Conservation (phyloP, 2,113 vertebrate species). For the Heliornis fulica region DNA sequence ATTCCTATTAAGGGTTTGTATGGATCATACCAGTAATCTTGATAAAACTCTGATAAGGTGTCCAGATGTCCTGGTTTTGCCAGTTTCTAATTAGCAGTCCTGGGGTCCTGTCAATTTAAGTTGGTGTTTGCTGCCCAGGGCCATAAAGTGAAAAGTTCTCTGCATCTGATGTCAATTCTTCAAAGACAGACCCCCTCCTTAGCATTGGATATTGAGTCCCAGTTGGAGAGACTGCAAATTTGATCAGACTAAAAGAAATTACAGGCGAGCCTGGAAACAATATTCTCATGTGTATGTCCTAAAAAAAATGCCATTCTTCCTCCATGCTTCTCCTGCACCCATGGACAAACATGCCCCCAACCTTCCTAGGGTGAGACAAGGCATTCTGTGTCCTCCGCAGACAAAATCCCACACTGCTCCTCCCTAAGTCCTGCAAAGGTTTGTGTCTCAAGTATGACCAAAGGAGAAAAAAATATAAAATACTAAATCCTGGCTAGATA, state of each 20-base stretch:
- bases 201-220: slow-evolving; percentile 49
- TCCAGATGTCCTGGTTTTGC: slow-evolving; percentile 74
- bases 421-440: not conserved
- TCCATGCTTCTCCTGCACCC: rapidly evolving
- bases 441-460: not conserved
- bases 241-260: slow-evolving; percentile 61
- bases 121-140: slow-evolving; percentile 69
- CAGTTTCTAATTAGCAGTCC: slow-evolving; percentile 73
- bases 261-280: slow-evolving; percentile 63
- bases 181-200: slow-evolving; percentile 60
- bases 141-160: slow-evolving; percentile 60
- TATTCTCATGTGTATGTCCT: slow-evolving; percentile 34
- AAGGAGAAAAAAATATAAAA: not conserved
- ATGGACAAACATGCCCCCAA: not conserved
- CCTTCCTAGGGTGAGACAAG: not conserved
- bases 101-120: slow-evolving; percentile 63
- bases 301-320: slow-evolving; percentile 22
- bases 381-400: not conserved
- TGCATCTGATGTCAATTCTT: slow-evolving; percentile 72
- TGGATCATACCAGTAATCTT: slow-evolving; percentile 70
- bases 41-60: slow-evolving; percentile 76
- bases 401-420: not conserved
- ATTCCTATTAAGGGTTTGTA: slow-evolving; percentile 73
- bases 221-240: slow-evolving; percentile 58
- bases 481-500: not conserved